These are phyloP conservation scores for Neuroterus valhalla DNA, from an alignment of 1,140 invertebrate species.

Conservation along the genomic window DNA sequence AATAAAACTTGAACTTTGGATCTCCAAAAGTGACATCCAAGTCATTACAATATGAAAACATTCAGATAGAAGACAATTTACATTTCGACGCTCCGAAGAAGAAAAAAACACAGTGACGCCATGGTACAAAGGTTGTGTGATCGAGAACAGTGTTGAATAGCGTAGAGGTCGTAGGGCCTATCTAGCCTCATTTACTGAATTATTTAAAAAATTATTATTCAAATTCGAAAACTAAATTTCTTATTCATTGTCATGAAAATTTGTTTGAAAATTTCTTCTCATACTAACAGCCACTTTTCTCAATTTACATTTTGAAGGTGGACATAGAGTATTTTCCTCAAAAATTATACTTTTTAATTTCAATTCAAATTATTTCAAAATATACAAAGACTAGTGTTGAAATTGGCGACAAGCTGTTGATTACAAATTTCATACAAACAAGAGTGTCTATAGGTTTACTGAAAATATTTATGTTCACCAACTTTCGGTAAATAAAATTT, in stretches of 20 bases:
- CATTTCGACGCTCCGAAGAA: not conserved
- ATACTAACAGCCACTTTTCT: not conserved
- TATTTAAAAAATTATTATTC: not conserved
- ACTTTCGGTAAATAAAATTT: too few species aligned
- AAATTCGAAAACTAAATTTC: not conserved
- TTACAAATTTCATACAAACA: too few species aligned
- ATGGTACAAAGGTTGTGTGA: conserved; percentile 12
- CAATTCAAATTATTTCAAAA: too few species aligned
- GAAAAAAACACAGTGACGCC: not conserved
- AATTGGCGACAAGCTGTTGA: too few species aligned
- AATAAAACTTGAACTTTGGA: not conserved
- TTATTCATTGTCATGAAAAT: not conserved
- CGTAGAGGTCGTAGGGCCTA: not conserved
- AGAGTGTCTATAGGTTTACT: too few species aligned
- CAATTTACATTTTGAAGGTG: not conserved
- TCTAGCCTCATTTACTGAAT: not conserved
- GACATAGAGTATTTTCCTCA: too few species aligned
- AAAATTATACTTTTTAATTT: too few species aligned
- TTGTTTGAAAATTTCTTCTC: not conserved
- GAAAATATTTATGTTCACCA: too few species aligned
- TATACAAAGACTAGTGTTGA: too few species aligned
- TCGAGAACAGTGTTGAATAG: conserved; percentile 18
- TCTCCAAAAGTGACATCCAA: not conserved
- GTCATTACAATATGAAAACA: not conserved
- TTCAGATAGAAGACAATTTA: not conserved